A percentile compares a stretch with the other conserved stretches of the same genome.
Conservation (phyloP, 2,113 vertebrate species). For the Dinomys branickii region DNA sequence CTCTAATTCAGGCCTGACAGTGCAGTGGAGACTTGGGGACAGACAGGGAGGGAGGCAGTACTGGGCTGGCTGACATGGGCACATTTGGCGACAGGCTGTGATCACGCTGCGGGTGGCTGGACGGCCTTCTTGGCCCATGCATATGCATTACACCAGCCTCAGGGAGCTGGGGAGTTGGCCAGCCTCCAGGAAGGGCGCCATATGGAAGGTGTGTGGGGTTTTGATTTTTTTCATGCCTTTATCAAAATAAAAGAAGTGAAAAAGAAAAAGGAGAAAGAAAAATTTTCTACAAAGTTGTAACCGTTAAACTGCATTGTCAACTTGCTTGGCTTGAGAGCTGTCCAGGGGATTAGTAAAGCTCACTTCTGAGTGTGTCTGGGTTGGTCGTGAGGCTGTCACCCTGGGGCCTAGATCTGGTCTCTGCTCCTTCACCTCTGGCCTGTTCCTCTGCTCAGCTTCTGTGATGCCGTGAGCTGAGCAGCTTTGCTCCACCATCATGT, state of each 20-base stretch:
- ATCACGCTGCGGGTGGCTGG: conserved; percentile 64
- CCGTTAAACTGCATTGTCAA: not conserved
- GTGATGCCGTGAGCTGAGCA: not conserved
- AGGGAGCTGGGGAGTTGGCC: conserved; percentile 61
- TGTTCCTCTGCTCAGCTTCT: not conserved
- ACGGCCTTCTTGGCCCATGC: conserved; percentile 68
- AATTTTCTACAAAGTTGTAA: not conserved
- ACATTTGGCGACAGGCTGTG: conserved; percentile 64
- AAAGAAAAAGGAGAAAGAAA: not conserved
- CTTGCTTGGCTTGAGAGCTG: not conserved
- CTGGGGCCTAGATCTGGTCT: not conserved
- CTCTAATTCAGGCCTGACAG: not conserved
- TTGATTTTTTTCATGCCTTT: not conserved
- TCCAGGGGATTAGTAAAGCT: not conserved
- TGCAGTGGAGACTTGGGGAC: conserved; percentile 1
- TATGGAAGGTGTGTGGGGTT: conserved; percentile 63
- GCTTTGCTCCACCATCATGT: not conserved
- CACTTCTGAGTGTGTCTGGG: not conserved
- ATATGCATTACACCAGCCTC: conserved; percentile 68
- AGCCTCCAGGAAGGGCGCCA: conserved; percentile 67
- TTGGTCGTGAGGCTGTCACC: not conserved
- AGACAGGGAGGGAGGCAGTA: conserved; percentile 22
- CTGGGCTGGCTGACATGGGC: conserved; percentile 28
- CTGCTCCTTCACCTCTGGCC: not conserved
- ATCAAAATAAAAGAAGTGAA: conserved; percentile 64